phyloP scores from a whole-genome alignment of 2,113 vertebrate species.

The Vulpes ferrilata region DNA sequence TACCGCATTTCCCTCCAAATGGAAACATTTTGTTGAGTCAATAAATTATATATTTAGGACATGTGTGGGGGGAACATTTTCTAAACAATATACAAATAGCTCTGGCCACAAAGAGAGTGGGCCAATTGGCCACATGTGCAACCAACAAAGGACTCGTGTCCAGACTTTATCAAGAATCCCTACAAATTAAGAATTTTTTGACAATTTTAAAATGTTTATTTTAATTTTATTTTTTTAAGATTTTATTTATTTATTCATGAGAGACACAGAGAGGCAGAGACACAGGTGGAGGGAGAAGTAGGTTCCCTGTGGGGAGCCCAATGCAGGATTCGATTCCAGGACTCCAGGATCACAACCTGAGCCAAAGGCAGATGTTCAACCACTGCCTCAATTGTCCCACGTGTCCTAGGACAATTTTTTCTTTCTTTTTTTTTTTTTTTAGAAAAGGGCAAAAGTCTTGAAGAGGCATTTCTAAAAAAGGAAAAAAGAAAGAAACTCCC shows the following conservation, averaged over 20 bases:
- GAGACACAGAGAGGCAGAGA: too few species aligned
- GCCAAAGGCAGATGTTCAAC: too few species aligned
- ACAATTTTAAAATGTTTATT: too few species aligned
- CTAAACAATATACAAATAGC: neutral
- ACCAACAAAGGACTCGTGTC: neutral
- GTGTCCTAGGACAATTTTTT: neutral
- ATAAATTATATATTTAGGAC: neutral
- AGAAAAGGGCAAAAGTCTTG: neutral
- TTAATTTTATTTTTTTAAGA: too few species aligned
- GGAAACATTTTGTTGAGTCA: neutral
- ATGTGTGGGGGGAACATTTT: neutral
- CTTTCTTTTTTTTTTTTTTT: neutral
- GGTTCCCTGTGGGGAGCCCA: too few species aligned
- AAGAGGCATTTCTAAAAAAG: neutral
- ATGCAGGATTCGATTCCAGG: too few species aligned
- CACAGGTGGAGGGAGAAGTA: too few species aligned
- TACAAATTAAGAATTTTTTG: neutral
- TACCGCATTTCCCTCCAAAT: neutral
- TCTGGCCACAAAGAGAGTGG: neutral
- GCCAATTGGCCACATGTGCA: neutral
- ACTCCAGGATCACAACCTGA: too few species aligned
- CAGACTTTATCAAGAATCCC: neutral
- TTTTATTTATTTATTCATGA: too few species aligned
- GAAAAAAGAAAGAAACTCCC: neutral
- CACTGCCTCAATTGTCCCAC: too few species aligned